These are phyloP conservation scores for Microchrysa polita DNA, from an alignment of 2,888 invertebrate species.

Conservation along the genomic window DNA sequence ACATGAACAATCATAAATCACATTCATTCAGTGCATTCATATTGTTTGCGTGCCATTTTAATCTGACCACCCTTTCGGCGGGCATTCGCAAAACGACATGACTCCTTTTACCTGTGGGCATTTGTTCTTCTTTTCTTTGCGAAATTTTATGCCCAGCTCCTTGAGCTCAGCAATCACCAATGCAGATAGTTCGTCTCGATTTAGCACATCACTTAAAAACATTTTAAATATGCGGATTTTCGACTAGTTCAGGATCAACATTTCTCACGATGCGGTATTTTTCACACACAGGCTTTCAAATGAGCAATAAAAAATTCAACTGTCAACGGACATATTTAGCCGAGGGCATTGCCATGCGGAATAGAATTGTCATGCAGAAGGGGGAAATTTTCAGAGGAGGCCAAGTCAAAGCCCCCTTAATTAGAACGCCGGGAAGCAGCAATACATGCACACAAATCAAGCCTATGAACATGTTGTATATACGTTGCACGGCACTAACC, in stretches of 20 bases:
- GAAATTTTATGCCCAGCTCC: slow-evolving; percentile 76
- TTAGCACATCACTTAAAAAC: slow-evolving; percentile 68
- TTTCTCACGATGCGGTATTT: slow-evolving; percentile 5
- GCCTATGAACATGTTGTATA: too few relatives aligned
- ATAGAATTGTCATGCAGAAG: too few relatives aligned
- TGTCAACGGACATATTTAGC: slow-evolving; percentile 36
- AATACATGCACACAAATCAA: too few relatives aligned
- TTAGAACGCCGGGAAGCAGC: too few relatives aligned
- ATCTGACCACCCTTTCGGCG: background rate
- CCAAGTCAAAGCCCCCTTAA: background rate
- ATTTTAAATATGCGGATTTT: slow-evolving; percentile 59
- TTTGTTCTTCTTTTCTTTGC: slow-evolving; percentile 73
- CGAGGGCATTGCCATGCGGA: background rate
- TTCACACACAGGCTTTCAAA: slow-evolving; percentile 8
- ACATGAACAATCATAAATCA: slow-evolving; percentile 5
- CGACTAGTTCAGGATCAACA: background rate
- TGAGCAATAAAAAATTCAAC: slow-evolving; percentile 38
- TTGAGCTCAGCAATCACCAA: slow-evolving; percentile 74
- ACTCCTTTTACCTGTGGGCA: slow-evolving; percentile 64
- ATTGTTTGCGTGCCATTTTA: background rate
- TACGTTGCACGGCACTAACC: too few relatives aligned
- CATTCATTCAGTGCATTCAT: background rate
- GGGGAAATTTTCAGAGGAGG: slow-evolving; percentile 1
- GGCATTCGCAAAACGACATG: background rate
- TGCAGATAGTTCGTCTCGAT: slow-evolving; percentile 67